A percentile compares a stretch with the other conserved stretches of the same genome.
Evolutionary conservation across 2,888 invertebrate genomes (phyloP).

Genomic region (Lochmaea capreae): DNA sequence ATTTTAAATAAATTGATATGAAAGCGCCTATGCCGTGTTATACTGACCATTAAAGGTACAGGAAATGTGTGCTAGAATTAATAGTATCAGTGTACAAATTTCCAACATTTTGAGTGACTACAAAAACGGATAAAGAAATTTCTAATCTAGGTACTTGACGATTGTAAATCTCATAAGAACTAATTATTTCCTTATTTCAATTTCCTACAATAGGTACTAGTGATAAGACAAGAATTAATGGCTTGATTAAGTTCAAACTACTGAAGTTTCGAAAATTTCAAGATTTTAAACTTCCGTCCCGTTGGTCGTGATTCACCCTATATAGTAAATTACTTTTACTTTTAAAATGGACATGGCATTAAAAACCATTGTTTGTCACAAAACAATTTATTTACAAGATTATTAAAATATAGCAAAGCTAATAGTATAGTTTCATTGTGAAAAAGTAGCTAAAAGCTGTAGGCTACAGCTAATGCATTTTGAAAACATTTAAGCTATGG

Average conservation of each 20-base stretch:
- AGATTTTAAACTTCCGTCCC: no score
- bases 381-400: neutral
- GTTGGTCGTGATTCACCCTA: no score
- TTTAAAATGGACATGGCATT: no score
- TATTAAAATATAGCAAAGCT: neutral
- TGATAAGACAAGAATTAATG: slow-evolving; percentile 5
- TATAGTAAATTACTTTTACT: no score
- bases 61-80: neutral
- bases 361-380: no score
- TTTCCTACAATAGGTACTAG: neutral
- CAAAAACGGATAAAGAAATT: neutral
- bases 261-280: neutral
- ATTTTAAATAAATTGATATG: no score
- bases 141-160: neutral
- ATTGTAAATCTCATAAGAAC: neutral
- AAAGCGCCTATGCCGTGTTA: no score
- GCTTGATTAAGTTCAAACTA: neutral
- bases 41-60: neutral
- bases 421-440: neutral
- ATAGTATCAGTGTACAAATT: neutral
- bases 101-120: neutral
- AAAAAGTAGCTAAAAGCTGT: neutral
- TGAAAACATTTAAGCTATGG: neutral
- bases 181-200: slow-evolving; percentile 1
- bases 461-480: neutral